Base-by-base conservation (phyloP, 2,888 invertebrate species). In the Amaurobius ferox region DNA sequence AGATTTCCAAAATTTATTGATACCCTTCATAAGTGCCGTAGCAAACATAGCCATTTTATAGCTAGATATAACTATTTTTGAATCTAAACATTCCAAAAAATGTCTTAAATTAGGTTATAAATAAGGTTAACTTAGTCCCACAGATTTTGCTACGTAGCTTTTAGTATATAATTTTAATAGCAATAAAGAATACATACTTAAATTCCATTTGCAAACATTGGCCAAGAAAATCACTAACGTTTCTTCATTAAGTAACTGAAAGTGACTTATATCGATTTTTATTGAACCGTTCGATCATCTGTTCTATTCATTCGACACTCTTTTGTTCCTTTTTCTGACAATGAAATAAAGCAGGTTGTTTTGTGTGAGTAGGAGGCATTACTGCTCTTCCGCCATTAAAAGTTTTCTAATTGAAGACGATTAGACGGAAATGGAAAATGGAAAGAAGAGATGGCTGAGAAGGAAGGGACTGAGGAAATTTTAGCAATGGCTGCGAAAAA, bases 311-410 rank as follows among this genome's bases (percentile, higher is more conserved):
- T 35, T 11, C 6, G 35, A 7, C 3, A 23, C 55, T 23, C 55
- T 55, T 55, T 55, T 55, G 55, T 55, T 55, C 55, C 55, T 55
- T 11, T 44, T 16, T 23, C 55, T 23, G 55, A 55, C 55, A 55
- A 55, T 55, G 55, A n/a, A 55, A 55, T 55, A 55, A 55, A 23
- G 55, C 23, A 23, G 55, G 55, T 55, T 55, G 55, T 55, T 55
- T 55, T 55, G 55, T 11, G 44, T 11, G 44, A n/a, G 44, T 6
- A n/a, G 16, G 44, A n/a, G 23, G 55, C 55, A 55, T 55, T 55
- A 55, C 19, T 55, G 23, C 23, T 55, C 55, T 55, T 55, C 23
- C 23, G 55, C 55, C 55, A 55, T 23, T 55, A 55, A 55, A 55
- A 55, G 55, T 55, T 55, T 55, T 55, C 55, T 55, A 55, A 55